A percentile compares a stretch with the other conserved stretches of the same genome.
Conservation (phyloP, 2,113 vertebrate genomes). For the Mugil cephalus region DNA sequence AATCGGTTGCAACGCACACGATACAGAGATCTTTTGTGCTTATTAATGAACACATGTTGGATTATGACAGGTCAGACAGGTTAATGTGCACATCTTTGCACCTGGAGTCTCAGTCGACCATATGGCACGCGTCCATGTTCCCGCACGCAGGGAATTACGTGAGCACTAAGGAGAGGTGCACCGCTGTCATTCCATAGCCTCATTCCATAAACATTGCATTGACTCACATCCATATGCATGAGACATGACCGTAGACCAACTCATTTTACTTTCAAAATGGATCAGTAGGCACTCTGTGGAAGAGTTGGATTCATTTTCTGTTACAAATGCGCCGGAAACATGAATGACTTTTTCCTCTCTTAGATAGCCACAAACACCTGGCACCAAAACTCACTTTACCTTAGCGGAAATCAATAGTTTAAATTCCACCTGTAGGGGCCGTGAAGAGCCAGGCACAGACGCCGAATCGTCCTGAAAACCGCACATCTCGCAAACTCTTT, state of each 20-base stretch:
- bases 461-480: no score
- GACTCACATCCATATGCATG: not conserved
- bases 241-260: no score
- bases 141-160: not conserved
- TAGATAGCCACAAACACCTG: no score
- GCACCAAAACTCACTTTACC: no score
- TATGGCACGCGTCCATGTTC: conserved; percentile 13
- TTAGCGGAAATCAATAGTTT: no score
- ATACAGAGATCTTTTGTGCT: not conserved
- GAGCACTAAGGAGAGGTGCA: not conserved
- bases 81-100: not conserved
- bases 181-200: not conserved
- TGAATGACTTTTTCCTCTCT: no score
- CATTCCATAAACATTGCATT: not conserved
- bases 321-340: no score
- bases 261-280: no score
- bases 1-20: not conserved
- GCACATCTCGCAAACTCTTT: not conserved
- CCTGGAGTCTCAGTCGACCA: not conserved
- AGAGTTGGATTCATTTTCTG: no score
- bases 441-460: no score
- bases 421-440: no score
- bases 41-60: not conserved
- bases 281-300: no score
- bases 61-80: not conserved